A percentile compares a stretch with the other conserved stretches of the same genome.
Conservation (phyloP, 2,797 vertebrate species). For the Diglossa cyanea region DNA sequence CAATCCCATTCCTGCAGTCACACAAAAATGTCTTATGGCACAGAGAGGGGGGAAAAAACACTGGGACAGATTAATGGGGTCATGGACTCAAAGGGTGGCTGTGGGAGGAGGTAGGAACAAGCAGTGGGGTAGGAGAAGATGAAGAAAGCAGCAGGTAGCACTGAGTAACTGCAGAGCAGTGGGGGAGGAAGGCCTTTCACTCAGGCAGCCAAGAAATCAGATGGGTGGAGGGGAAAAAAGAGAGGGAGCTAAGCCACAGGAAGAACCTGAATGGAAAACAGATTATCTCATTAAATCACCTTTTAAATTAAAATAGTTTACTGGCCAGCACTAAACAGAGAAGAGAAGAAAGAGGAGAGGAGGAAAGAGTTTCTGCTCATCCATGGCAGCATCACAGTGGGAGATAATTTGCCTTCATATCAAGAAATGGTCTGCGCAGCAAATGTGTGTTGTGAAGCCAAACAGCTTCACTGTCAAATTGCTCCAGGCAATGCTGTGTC, state of each 20-base stretch:
- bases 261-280: constrained; percentile 44
- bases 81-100: neutral
- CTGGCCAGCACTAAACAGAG: neutral
- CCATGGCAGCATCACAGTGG: neutral
- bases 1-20: neutral
- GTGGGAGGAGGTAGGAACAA: neutral
- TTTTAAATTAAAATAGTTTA: neutral
- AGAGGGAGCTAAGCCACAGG: neutral
- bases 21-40: neutral
- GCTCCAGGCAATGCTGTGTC: neutral
- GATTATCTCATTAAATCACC: constrained; percentile 39
- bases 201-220: neutral
- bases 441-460: neutral
- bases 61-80: neutral
- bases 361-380: neutral
- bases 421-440: neutral
- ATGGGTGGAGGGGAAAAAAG: neutral
- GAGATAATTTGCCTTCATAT: neutral
- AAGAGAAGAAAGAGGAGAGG: neutral
- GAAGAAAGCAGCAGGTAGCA: constrained; percentile 56
- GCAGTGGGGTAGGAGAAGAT: constrained; percentile 7
- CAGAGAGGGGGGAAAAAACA: neutral
- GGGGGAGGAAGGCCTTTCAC: constrained; percentile 4
- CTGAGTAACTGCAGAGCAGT: neutral
- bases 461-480: neutral